Evolutionary conservation across 2,113 vertebrate genomes (phyloP), one percentile per base, ranked within the genome.

Genomic region (Lepisosteus osseus): DNA sequence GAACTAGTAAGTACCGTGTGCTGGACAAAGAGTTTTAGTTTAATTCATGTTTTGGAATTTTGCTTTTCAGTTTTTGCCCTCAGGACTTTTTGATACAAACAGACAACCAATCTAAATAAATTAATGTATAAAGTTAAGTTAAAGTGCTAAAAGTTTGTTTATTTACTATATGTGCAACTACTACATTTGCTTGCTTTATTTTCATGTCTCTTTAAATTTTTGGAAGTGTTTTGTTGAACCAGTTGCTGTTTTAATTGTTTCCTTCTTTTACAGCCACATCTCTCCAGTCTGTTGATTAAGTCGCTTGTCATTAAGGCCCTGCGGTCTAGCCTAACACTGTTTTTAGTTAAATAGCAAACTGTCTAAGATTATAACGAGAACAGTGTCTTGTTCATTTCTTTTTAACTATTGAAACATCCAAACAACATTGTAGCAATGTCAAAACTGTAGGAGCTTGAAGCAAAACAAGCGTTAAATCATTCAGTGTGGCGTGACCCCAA

Each of bases 311-410:
- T 80, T 80, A 76, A 75, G 82, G 83, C 85, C 88, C 83, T 78
- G 70, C 73, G 82, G 88, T 80, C 82, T 87, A 81, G 76, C 80
- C 17, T 64, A 2, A 4, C 17, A 85, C 86, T 87, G 86, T 85
- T 83, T 88, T 82, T 83, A 83, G 85, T 83, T 75, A 82, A 88
- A 88, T 87, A 88, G 87, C 86, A 85, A 87, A 87, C 86, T 80
- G 11, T 59, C 85, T 86, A 85, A 86, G 88, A 78, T 87, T 88
- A 88, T 88, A 82, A 85, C 85, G 84, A 87, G 84, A 84, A 82
- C 78, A 82, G 74, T 86, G 83, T 88, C 84, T 86, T 87, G 81
- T 87, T 85, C 84, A 85, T 84, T 88, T 82, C 42, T 51, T 69
- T 70, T 70, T 54, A 70, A 70, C 61, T 62, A 61, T 70, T 70